phyloP scores from a whole-genome alignment of 2,113 vertebrate species.

The Cochlearius cochlearius region DNA sequence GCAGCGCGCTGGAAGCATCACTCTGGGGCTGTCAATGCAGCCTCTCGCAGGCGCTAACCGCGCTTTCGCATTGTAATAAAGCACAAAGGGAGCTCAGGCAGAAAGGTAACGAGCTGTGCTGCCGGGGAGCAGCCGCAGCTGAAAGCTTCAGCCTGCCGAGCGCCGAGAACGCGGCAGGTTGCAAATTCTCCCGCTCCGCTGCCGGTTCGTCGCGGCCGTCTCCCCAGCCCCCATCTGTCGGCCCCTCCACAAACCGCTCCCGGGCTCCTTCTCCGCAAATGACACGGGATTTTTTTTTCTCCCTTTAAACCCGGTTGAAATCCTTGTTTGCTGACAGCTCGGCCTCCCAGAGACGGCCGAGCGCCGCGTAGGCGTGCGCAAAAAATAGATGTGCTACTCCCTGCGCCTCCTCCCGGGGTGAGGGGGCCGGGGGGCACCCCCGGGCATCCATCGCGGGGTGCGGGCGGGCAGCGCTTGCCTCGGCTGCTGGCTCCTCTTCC shows the following conservation, averaged over 20 bases:
- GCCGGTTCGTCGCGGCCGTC: fast-evolving
- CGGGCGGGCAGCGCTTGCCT: not conserved
- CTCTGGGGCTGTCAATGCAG: not conserved
- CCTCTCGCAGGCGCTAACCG: fast-evolving
- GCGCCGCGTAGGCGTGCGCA: fast-evolving
- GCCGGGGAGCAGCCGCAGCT: not conserved
- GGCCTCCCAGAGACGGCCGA: not conserved
- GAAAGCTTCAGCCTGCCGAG: not conserved
- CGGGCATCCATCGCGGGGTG: fast-evolving
- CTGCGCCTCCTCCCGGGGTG: fast-evolving
- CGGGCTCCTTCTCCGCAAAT: not conserved
- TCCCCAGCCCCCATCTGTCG: not conserved
- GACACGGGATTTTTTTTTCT: fast-evolving
- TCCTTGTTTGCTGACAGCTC: not conserved
- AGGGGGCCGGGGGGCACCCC: not conserved
- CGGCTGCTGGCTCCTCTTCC: fast-evolving
- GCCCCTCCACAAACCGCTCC: not conserved
- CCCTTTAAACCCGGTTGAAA: not conserved
- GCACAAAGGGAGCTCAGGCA: not conserved
- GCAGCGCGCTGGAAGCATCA: not conserved
- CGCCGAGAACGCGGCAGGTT: not conserved
- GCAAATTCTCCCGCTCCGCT: not conserved
- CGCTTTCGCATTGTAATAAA: not conserved
- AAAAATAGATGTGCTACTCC: fast-evolving
- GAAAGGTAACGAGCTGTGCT: not conserved